Conservation (phyloP, 2,113 vertebrate genomes). For the Oryzias celebensis region DNA sequence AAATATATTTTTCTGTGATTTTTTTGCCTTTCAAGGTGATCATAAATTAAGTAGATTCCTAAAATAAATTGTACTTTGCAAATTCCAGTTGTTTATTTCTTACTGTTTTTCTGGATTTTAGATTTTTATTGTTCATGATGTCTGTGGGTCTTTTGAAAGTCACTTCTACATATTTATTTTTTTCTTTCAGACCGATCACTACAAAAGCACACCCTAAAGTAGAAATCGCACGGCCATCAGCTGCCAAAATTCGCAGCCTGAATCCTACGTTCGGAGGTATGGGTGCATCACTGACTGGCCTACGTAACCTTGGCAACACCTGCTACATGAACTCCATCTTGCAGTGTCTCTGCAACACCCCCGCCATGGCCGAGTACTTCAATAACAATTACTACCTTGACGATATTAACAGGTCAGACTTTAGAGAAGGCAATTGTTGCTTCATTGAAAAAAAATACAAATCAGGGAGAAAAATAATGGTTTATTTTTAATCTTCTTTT, state of each 20-base stretch:
- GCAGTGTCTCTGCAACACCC: constrained; percentile 96
- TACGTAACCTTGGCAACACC: constrained; percentile 96
- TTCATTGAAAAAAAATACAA: neutral
- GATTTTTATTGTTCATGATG: no score
- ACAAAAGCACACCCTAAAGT: constrained; percentile 80
- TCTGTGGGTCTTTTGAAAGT: no score
- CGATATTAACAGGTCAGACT: constrained; percentile 92
- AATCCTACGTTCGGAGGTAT: constrained; percentile 92
- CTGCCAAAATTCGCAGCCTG: constrained; percentile 91
- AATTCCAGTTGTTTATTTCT: no score
- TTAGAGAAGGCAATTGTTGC: neutral
- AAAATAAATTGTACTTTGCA: no score
- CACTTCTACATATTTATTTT: neutral
- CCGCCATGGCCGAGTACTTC: constrained; percentile 91
- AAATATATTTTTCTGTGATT: no score
- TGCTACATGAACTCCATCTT: constrained; percentile 99
- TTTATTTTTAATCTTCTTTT: neutral
- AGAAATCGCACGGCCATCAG: constrained; percentile 89
- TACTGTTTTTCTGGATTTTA: no score
- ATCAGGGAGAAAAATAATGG: neutral
- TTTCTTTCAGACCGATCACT: constrained; percentile 60
- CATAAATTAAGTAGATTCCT: no score
- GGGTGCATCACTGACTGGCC: constrained; percentile 90
- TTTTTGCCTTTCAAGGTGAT: no score
- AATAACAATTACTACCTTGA: constrained; percentile 89